phyloP scores from a whole-genome alignment of 1,140 invertebrate genomes.

The Trichomalopsis sarcophagae region DNA sequence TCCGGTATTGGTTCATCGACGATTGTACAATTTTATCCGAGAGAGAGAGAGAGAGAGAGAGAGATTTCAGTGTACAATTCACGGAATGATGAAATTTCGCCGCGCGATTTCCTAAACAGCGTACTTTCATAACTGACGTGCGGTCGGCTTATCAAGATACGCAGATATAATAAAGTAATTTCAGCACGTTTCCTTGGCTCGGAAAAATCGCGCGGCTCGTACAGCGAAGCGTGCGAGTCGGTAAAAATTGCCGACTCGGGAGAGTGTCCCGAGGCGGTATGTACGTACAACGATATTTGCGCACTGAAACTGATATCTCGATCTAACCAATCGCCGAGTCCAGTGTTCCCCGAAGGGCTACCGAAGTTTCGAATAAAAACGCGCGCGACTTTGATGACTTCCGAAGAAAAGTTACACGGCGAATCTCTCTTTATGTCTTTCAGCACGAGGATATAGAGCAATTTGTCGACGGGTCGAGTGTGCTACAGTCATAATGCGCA shows the following conservation, averaged over 20 bases:
- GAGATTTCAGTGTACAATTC: neutral
- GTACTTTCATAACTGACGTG: neutral
- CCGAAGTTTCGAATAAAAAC: neutral
- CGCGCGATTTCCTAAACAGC: slow-evolving; percentile 53
- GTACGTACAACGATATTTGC: neutral
- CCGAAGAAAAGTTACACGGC: neutral
- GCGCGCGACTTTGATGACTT: neutral
- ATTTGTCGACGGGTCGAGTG: neutral
- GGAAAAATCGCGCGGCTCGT: neutral
- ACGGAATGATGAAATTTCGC: slow-evolving; percentile 58
- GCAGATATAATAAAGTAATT: slow-evolving; percentile 34
- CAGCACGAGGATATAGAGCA: neutral
- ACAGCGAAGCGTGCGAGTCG: slow-evolving; percentile 26
- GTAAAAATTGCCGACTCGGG: slow-evolving; percentile 6
- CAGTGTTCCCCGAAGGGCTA: neutral
- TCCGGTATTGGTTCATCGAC: neutral
- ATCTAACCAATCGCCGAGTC: neutral
- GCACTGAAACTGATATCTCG: slow-evolving; percentile 2
- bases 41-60: neutral
- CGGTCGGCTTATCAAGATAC: slow-evolving; percentile 26
- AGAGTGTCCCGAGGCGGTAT: slow-evolving; percentile 10
- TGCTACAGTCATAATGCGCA: neutral
- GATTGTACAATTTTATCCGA: neutral
- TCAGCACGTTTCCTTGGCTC: slow-evolving; percentile 9
- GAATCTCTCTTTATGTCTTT: neutral